Base-by-base conservation (phyloP, 92 coral and sea anemone genomes). In the Plumapathes pennacea region DNA sequence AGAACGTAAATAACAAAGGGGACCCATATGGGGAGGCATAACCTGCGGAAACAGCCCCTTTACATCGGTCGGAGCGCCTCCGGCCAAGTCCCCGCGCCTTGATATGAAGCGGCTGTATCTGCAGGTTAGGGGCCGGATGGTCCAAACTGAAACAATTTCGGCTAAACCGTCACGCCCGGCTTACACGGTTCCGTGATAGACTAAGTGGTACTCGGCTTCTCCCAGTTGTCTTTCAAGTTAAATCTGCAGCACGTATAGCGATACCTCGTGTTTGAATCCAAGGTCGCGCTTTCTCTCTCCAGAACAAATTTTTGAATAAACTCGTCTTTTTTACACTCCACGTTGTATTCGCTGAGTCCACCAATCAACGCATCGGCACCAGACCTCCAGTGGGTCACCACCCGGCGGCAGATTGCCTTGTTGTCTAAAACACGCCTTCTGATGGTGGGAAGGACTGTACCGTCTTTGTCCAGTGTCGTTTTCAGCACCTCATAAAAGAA, bases 221-320 rank as follows among this genome's bases (percentile, higher is more conserved):
- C 1, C 84, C 86, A 74, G 0, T 64, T 70, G 46, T 64, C 71
- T 24, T 64, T 85, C 31, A 81, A 40, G 58, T 54, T 81, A 25
- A 68, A 39, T 9, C 71, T 57, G 38, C 94, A 85, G 32, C 94
- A 85, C 20, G 62, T 38, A 51, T 81, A 81, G 14, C 57, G 57
- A 44, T 68, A 85, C 34, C 94, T 85, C 27, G 76, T 50, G 38
- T 62, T 41, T 1, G 70, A 36, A 21, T 70, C 71, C 14, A 15
- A 32, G 12, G 64, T 18, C n/a, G 60, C 59, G 58, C 32, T 64
- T 45, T 75, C 57, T 12, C 84, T 48, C 21, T 75, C 49, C 20
- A 85, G 51, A 30, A 62, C 50, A 69, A 85, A 69, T 11, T 28
- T 23, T 56, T 59, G 88, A 13, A 85, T 45, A 32, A 85, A 57